Conservation (phyloP, 2,797 vertebrate species). For the Trachops cirrhosus region DNA sequence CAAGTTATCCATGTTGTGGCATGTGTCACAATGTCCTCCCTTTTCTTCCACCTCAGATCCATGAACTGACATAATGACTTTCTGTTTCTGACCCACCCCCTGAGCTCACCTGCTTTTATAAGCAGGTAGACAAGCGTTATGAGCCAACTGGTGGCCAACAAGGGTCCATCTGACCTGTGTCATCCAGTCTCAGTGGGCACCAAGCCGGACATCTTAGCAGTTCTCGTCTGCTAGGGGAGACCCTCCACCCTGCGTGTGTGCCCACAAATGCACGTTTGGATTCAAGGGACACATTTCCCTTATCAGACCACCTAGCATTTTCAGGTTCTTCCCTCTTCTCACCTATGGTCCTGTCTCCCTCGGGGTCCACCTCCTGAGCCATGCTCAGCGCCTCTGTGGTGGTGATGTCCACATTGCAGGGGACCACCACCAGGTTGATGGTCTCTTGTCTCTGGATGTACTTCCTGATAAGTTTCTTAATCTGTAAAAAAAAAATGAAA, state of each 20-base stretch:
- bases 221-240: background rate
- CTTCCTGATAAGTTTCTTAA: conserved; percentile 85
- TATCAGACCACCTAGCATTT: rapidly evolving
- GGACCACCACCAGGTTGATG: conserved; percentile 92
- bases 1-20: background rate
- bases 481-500: conserved; percentile 79
- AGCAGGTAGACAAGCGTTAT: rapidly evolving
- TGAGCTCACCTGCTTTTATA: background rate
- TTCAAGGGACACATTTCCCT: background rate
- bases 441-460: conserved; percentile 90
- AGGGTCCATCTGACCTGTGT: rapidly evolving
- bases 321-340: background rate
- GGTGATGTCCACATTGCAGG: conserved; percentile 92
- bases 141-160: background rate
- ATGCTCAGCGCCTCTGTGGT: conserved; percentile 94
- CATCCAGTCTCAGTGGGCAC: background rate
- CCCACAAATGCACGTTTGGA: background rate
- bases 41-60: background rate
- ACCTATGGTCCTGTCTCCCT: conserved; percentile 93
- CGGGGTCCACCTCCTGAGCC: conserved; percentile 89
- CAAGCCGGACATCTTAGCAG: background rate
- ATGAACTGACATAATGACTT: background rate
- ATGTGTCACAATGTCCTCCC: background rate
- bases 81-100: background rate
- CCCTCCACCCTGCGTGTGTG: rapidly evolving